Base-by-base conservation (phyloP, 2,113 vertebrate species). In the Coracopsis vasa region DNA sequence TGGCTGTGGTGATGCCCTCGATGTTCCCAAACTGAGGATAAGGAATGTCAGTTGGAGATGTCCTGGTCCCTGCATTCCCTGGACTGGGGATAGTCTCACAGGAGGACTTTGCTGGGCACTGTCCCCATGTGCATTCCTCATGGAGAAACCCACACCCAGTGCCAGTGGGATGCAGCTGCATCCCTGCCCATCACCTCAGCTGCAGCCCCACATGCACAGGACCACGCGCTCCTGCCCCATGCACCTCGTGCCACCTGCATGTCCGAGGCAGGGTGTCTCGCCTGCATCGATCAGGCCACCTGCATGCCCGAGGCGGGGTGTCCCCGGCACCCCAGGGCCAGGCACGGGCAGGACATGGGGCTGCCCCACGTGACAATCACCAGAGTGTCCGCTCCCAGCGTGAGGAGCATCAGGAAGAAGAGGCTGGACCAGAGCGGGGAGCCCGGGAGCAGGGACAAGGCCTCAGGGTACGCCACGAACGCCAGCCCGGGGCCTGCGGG, bases 341-440 rank as follows among this genome's bases (percentile, higher is more conserved):
- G 54, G 71, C 71, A 54, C 5, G 0, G 47, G 54, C 33, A 16
- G 61, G 58, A 71, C 48, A 6, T 3, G 44, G 41, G 48, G 79
- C 31, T 69, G 24, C 42, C 53, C 1, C 0, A 11, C 39, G 39
- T 33, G n/a, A 70, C 35, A 80, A 50, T 90, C 39, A 93, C 94
- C 94, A 81, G 98, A 21, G 99, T 99, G 73, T 99, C 99, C 73
- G 99, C 97, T 33, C 99, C 99, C 85, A 99, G 98, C 16, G 98
- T 97, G 96, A 99, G 98, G 77, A 99, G 98, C 99, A 99, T 99
- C 95, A 99, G 99, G 98, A 99, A 99, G 98, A 99, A 99, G 64
- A 99, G 98, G 90, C 99, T 84, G 9, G 99, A 99, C 99, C 99
- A 99, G 60, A 99, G 97, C 0, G 98, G 98, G 9, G 99, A 99